Evolutionary conservation across 2,113 vertebrate species (phyloP).

Genomic region (Anthoscopus minutus): DNA sequence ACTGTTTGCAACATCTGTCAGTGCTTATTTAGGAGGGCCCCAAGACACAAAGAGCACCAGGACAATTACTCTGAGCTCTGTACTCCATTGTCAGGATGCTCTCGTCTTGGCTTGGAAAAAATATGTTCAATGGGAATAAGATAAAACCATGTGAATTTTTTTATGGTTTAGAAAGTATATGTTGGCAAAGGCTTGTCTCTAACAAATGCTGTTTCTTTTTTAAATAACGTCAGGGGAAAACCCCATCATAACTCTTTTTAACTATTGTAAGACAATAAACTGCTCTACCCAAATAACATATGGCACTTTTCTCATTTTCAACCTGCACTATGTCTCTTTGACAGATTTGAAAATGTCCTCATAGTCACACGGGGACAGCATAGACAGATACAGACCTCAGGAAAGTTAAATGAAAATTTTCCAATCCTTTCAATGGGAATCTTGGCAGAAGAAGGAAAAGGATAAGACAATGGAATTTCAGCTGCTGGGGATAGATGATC

Average conservation of each 20-base stretch:
- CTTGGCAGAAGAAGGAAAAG: neutral
- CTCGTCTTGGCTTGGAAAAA: slow-evolving; percentile 31
- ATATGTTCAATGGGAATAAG: neutral
- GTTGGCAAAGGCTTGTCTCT: slow-evolving; percentile 24
- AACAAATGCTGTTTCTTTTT: neutral
- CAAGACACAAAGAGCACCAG: neutral
- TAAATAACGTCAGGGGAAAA: slow-evolving; percentile 10
- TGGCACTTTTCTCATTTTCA: slow-evolving; percentile 8
- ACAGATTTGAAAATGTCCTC: neutral
- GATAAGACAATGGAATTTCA: neutral
- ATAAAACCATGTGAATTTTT: neutral
- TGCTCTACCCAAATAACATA: neutral
- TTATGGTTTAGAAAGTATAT: slow-evolving; percentile 6
- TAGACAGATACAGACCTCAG: neutral
- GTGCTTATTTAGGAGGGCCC: neutral
- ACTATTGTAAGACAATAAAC: neutral
- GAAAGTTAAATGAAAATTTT: slow-evolving; percentile 13
- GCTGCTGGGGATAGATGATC: neutral
- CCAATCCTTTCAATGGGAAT: neutral
- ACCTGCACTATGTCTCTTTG: neutral
- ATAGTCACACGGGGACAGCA: neutral
- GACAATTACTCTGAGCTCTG: neutral
- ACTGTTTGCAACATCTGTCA: slow-evolving; percentile 23
- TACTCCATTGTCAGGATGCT: neutral
- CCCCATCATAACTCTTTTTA: neutral